phyloP scores from a whole-genome alignment of 1,140 invertebrate genomes.

The Micrasema longulum region DNA sequence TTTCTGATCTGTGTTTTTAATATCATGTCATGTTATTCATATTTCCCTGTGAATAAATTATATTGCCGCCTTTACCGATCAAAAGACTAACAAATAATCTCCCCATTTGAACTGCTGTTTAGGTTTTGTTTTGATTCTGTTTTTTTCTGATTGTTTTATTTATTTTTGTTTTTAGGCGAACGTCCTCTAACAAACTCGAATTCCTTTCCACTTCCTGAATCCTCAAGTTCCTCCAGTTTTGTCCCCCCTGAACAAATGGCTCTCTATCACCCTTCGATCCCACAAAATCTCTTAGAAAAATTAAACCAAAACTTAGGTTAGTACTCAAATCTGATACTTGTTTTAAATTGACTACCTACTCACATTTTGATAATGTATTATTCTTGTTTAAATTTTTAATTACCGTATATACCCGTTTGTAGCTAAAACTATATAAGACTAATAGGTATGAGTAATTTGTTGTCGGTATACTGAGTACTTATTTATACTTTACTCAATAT shows the following conservation, averaged over 20 bases:
- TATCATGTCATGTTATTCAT: too few species aligned
- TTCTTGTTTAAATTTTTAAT: too few species aligned
- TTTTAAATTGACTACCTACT: too few species aligned
- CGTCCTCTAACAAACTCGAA: slow-evolving; percentile 15
- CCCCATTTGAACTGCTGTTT: background rate
- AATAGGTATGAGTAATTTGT: too few species aligned
- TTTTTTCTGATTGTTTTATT: slow-evolving; percentile 6
- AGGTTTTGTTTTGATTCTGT: background rate
- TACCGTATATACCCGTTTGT: too few species aligned
- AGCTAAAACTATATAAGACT: too few species aligned
- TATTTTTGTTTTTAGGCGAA: slow-evolving; percentile 35
- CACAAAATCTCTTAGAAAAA: slow-evolving; percentile 28
- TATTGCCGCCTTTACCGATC: too few species aligned
- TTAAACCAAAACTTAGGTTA: slow-evolving; percentile 33
- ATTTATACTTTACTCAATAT: too few species aligned
- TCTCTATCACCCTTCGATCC: slow-evolving; percentile 29
- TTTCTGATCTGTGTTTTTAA: too few species aligned
- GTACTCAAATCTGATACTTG: background rate
- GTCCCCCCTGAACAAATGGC: slow-evolving; percentile 31
- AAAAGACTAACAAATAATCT: background rate
- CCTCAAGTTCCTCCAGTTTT: slow-evolving; percentile 27
- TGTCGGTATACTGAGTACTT: too few species aligned
- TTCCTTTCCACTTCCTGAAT: slow-evolving; percentile 15
- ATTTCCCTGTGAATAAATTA: too few species aligned
- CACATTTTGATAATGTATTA: too few species aligned